phyloP scores from a whole-genome alignment of 2,113 vertebrate genomes.

The Canis aureus region DNA sequence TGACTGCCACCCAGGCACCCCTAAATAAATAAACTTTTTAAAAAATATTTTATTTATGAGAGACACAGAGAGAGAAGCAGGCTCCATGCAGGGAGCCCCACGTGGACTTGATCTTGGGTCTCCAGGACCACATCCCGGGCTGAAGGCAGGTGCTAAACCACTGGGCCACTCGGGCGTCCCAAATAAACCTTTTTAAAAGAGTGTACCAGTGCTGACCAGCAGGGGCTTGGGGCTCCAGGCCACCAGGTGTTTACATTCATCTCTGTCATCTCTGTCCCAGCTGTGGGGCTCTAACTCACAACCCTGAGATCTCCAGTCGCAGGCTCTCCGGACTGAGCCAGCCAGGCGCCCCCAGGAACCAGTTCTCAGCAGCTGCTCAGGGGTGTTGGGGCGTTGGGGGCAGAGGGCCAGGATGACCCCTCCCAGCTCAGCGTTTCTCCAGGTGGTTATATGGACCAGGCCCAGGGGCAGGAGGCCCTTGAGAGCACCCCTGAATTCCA shows the following conservation, averaged over 20 bases:
- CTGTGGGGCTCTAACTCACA: background rate
- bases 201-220: rapidly evolving
- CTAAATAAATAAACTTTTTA: background rate
- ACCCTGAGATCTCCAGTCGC: background rate
- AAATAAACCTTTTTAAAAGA: background rate
- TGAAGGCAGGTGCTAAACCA: no score
- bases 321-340: background rate
- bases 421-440: background rate
- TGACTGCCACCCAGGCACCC: background rate
- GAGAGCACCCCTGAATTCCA: background rate
- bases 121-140: no score
- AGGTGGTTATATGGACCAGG: rapidly evolving
- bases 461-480: background rate
- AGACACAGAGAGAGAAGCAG: no score
- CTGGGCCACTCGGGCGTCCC: no score
- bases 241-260: background rate
- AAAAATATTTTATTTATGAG: no score
- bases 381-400: rapidly evolving
- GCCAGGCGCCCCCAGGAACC: background rate
- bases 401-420: rapidly evolving
- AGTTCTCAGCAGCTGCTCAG: background rate
- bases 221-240: background rate
- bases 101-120: no score
- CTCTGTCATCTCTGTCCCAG: background rate
- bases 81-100: no score